phyloP scores from a whole-genome alignment of 2,888 invertebrate species.

The Limulus polyphemus region DNA sequence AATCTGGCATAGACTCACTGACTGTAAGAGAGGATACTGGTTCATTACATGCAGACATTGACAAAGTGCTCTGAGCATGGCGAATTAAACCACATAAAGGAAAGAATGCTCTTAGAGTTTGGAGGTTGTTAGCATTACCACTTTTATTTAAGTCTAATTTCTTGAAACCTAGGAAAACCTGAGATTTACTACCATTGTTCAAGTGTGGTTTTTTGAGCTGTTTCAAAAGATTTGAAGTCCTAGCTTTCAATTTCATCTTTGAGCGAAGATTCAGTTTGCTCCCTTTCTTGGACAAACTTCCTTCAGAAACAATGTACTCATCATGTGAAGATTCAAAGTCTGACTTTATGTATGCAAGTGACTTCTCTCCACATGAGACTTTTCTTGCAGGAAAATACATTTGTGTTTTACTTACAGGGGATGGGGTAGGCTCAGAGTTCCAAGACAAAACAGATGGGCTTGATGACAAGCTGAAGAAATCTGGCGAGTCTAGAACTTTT shows the following conservation, averaged over 20 bases:
- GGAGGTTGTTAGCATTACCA: slow-evolving; percentile 10
- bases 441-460: slow-evolving; percentile 23
- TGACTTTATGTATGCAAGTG: slow-evolving; percentile 15
- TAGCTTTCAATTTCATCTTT: slow-evolving; percentile 20
- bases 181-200: slow-evolving; percentile 6
- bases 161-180: slow-evolving; percentile 20
- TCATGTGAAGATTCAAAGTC: slow-evolving; percentile 19
- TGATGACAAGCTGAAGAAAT: slow-evolving; percentile 17
- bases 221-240: slow-evolving; percentile 21
- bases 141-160: slow-evolving; percentile 16
- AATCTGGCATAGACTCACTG: slow-evolving; percentile 35
- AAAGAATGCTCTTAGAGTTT: slow-evolving; percentile 11
- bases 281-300: slow-evolving; percentile 12
- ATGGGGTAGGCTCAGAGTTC: slow-evolving; percentile 15
- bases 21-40: slow-evolving; percentile 29
- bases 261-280: slow-evolving; percentile 18
- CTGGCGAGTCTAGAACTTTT: slow-evolving; percentile 16
- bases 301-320: slow-evolving; percentile 11
- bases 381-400: slow-evolving; percentile 11
- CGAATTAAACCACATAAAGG: slow-evolving; percentile 24
- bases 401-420: slow-evolving; percentile 8
- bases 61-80: slow-evolving; percentile 34
- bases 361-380: slow-evolving; percentile 16
- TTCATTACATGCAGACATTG: slow-evolving; percentile 16
- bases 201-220: slow-evolving; percentile 21